Base-by-base conservation (phyloP, 2,113 vertebrate genomes). In the Turdus rufiventris region DNA sequence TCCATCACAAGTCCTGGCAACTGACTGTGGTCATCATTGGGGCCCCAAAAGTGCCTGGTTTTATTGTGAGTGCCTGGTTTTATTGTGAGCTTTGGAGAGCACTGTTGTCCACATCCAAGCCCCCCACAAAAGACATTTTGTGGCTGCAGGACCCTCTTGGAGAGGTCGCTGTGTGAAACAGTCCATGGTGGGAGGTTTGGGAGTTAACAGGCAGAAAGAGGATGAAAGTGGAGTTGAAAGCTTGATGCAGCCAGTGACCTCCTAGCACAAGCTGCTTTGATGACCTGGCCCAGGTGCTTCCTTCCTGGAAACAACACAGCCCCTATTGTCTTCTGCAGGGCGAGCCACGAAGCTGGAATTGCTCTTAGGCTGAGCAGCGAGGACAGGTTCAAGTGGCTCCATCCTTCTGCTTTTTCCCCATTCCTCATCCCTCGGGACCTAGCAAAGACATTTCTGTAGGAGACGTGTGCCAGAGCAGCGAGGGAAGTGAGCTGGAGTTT, bases 261-360 rank as follows among this genome's bases (percentile, higher is more conserved):
- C 94, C 67, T 87, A 53, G 90, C 96, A 95, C 63, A 40, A 80
- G 72, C 73, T 67, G 89, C 91, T 97, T 96, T 95, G 84, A 95
- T 96, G 90, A 91, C 88, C 63, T 90, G 88, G 91, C 58, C 94
- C 75, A 89, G 85, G 96, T 94, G 93, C 85, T 95, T 96, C 85
- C 89, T 95, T 95, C 92, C 80, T 88, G 91, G 50, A 94, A 94
- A 94, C 94, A 97, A 91, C 91, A 65, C 93, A 79, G 83, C 38
- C 73, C 43, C 96, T 96, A 95, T 97, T 96, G 89, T 86, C 73
- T 60, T 95, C 79, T 65, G 65, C 29, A 3, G 53, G 94, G 33
- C 4, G 45, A 81, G 86, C 95, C 88, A 66, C 87, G 71, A 43
- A 91, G 65, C 91, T 77, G 91, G 94, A 82, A 85, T 53, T 58